These are phyloP conservation scores for Lasius platythorax DNA, from an alignment of 2,888 invertebrate species.

Conservation along the genomic window DNA sequence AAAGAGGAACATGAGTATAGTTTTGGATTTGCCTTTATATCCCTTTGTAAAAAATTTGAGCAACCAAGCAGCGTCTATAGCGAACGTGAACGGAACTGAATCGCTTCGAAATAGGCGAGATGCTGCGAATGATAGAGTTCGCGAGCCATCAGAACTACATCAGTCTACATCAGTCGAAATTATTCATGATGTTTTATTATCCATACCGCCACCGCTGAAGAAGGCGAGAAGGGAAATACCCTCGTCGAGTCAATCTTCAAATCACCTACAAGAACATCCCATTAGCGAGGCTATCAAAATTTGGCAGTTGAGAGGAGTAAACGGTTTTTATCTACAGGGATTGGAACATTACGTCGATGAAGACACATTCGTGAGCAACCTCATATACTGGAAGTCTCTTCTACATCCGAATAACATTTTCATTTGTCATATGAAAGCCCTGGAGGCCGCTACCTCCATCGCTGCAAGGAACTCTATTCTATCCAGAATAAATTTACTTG, in stretches of 20 bases:
- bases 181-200: slow-evolving; percentile 70
- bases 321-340: slow-evolving; percentile 96
- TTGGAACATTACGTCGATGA: slow-evolving; percentile 90
- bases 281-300: slow-evolving; percentile 89
- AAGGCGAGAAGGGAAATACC: slow-evolving; percentile 56
- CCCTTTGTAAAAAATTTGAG: slow-evolving; percentile 85
- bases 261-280: slow-evolving; percentile 64
- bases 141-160: slow-evolving; percentile 54
- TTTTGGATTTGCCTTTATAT: slow-evolving; percentile 92
- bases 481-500: slow-evolving; percentile 90
- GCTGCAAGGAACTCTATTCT: slow-evolving; percentile 88
- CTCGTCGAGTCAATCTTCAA: slow-evolving; percentile 56
- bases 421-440: slow-evolving; percentile 89
- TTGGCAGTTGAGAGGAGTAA: slow-evolving; percentile 93
- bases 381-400: slow-evolving; percentile 91
- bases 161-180: slow-evolving; percentile 64
- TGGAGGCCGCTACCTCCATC: slow-evolving; percentile 86
- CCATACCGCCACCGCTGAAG: slow-evolving; percentile 62
- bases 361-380: slow-evolving; percentile 87
- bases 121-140: slow-evolving; percentile 50
- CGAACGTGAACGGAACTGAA: slow-evolving; percentile 59
- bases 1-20: slow-evolving; percentile 90
- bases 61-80: slow-evolving; percentile 50
- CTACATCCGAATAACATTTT: slow-evolving; percentile 89
- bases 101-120: slow-evolving; percentile 72